phyloP scores from a whole-genome alignment of 1,140 invertebrate genomes.

The Teleogryllus occipitalis region DNA sequence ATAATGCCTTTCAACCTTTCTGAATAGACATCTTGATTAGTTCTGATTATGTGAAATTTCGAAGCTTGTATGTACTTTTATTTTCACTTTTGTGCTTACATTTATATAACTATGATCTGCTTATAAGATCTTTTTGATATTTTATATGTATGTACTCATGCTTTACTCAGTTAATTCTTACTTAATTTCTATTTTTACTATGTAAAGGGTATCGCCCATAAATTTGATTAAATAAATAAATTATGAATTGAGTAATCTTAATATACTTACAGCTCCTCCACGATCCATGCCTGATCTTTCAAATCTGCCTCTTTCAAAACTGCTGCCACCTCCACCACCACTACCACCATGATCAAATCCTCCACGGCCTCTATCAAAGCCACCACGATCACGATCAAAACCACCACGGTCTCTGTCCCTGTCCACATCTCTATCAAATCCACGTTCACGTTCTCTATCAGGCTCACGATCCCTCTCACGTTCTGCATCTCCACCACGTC shows the following conservation, averaged over 20 bases:
- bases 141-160: no score
- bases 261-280: not conserved
- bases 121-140: no score
- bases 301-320: conserved; percentile 16
- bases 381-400: conserved; percentile 7
- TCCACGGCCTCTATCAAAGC: conserved; percentile 1
- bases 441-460: conserved; percentile 24
- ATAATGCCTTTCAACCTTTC: no score
- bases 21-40: no score
- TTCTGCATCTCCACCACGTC: not conserved
- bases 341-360: not conserved
- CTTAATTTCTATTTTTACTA: not conserved
- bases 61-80: no score
- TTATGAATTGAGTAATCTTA: not conserved
- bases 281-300: not conserved
- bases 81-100: no score
- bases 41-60: no score
- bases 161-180: not conserved
- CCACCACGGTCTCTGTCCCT: conserved; percentile 14
- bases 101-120: no score
- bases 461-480: not conserved
- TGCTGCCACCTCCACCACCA: not conserved
- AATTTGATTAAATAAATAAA: not conserved
- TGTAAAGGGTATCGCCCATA: no score
- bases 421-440: conserved; percentile 21